phyloP scores from a whole-genome alignment of 2,113 vertebrate species.

The Malurus melanocephalus region DNA sequence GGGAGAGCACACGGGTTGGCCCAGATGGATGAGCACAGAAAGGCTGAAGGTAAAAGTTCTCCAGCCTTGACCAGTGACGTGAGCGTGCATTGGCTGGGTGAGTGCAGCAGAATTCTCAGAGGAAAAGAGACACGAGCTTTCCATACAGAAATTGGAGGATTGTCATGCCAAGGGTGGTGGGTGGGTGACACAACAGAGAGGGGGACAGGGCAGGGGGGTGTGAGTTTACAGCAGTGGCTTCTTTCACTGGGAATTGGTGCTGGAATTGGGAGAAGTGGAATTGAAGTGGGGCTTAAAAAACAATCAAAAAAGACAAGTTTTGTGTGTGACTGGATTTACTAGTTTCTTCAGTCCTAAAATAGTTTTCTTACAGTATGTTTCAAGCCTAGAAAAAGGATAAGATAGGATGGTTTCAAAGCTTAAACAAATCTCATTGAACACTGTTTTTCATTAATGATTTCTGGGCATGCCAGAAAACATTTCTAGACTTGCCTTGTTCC shows the following conservation, averaged over 20 bases:
- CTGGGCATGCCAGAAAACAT: neutral
- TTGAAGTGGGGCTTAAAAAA: neutral
- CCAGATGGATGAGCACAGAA: neutral
- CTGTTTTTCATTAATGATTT: neutral
- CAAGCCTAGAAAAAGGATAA: neutral
- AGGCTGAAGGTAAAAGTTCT: neutral
- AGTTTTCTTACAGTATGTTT: neutral
- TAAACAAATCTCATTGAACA: neutral
- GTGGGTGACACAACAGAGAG: neutral
- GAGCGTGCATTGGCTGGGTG: neutral
- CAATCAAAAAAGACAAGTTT: neutral
- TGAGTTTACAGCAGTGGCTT: neutral
- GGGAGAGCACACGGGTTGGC: neutral
- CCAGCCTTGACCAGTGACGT: conserved; percentile 21
- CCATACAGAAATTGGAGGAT: neutral
- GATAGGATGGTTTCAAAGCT: neutral
- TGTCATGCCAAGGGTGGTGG: neutral
- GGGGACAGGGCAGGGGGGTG: neutral
- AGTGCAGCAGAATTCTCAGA: neutral
- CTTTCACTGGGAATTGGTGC: neutral
- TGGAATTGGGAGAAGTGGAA: neutral
- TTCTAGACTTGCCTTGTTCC: neutral
- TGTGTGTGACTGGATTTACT: neutral
- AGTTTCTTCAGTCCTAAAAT: neutral
- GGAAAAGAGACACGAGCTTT: neutral